These are phyloP conservation scores for Papilio xuthus DNA, from an alignment of 1,140 invertebrate species.

Conservation along the genomic window DNA sequence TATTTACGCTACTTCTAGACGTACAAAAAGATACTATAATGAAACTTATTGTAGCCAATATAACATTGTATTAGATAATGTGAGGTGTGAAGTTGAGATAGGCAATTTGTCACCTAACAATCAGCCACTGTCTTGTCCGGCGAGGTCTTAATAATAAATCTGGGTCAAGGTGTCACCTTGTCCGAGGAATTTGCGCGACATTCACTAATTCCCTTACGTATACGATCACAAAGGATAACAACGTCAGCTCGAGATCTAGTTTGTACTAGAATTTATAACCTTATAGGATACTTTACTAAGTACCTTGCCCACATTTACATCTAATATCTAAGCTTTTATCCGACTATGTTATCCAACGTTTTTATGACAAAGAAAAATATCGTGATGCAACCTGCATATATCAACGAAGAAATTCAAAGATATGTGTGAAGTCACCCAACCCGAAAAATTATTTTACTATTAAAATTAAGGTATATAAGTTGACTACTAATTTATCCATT, in stretches of 20 bases:
- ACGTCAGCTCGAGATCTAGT: neutral
- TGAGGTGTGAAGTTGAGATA: neutral
- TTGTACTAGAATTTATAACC: neutral
- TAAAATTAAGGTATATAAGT: too few species aligned
- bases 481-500: too few species aligned
- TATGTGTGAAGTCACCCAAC: too few species aligned
- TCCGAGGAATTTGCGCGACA: slow-evolving; percentile 30
- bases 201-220: slow-evolving; percentile 2
- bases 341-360: too few species aligned
- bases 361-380: too few species aligned
- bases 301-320: too few species aligned
- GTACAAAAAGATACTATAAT: neutral
- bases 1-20: neutral
- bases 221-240: neutral
- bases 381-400: too few species aligned
- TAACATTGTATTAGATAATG: neutral
- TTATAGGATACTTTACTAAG: neutral
- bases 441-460: too few species aligned
- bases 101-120: slow-evolving; percentile 26
- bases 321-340: too few species aligned
- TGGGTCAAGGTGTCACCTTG: slow-evolving; percentile 30
- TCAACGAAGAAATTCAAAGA: too few species aligned
- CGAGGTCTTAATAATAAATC: slow-evolving; percentile 25
- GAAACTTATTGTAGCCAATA: neutral
- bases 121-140: neutral